Evolutionary conservation across 2,888 invertebrate genomes (phyloP).

Genomic region (Orchesella flavescens): DNA sequence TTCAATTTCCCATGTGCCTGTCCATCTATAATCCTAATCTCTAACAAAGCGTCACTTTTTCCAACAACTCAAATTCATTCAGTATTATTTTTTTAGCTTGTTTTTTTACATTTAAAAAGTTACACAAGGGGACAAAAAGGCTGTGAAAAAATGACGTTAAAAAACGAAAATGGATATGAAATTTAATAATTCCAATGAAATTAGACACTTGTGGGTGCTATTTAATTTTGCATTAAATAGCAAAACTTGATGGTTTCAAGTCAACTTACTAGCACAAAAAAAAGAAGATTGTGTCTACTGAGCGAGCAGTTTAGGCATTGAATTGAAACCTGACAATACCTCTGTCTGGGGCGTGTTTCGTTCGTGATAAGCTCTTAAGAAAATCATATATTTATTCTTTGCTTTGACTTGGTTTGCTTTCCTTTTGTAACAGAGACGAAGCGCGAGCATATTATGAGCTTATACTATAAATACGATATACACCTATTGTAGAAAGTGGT

Average conservation of each 20-base stretch:
- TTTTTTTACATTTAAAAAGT: not conserved
- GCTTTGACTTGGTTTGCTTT: not conserved
- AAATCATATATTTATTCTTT: not conserved
- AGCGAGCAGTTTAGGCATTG: too few relatives aligned
- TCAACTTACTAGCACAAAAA: not conserved
- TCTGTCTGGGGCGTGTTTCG: too few relatives aligned
- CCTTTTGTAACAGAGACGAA: not conserved
- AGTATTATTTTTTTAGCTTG: not conserved
- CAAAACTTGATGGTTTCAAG: not conserved
- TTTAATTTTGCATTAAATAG: slow-evolving; percentile 19
- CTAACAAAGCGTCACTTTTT: not conserved
- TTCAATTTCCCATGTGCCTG: too few relatives aligned
- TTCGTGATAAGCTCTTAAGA: not conserved
- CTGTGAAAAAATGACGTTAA: slow-evolving; percentile 11
- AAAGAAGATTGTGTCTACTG: too few relatives aligned
- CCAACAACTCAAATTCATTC: not conserved
- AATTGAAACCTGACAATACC: too few relatives aligned
- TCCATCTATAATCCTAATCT: not conserved
- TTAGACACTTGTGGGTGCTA: slow-evolving; percentile 12
- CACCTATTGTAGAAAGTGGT: not conserved
- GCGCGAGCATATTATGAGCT: too few relatives aligned
- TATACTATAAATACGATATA: too few relatives aligned
- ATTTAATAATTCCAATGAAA: slow-evolving; percentile 20
- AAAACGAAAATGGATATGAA: not conserved
- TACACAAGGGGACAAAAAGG: not conserved